These are phyloP conservation scores for Pachliopta kotzebuea DNA, from an alignment of 2,888 invertebrate species.

Conservation along the genomic window DNA sequence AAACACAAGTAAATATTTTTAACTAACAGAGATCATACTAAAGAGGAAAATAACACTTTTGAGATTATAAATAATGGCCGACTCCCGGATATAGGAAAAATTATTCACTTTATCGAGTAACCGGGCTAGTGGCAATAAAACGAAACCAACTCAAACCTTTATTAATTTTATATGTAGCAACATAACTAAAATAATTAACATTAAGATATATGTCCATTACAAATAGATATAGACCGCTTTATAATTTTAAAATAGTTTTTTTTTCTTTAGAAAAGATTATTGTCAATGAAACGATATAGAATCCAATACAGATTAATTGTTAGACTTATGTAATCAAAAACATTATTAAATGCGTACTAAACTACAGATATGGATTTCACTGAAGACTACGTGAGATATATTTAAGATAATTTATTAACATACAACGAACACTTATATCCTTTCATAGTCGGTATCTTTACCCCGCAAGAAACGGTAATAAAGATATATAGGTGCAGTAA, in stretches of 20 bases:
- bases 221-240: no score
- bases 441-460: background rate
- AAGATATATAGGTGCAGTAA: background rate
- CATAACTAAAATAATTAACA: no score
- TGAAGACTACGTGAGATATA: slow-evolving; percentile 33
- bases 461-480: background rate
- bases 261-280: slow-evolving; percentile 34
- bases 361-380: slow-evolving; percentile 26
- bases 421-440: background rate
- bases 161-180: no score
- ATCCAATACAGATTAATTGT: slow-evolving; percentile 23
- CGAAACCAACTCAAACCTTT: no score
- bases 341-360: slow-evolving; percentile 5
- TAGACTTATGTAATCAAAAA: background rate
- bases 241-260: no score
- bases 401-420: background rate
- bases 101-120: no score
- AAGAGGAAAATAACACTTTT: slow-evolving; percentile 7
- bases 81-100: background rate
- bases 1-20: slow-evolving; percentile 1
- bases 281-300: slow-evolving; percentile 45
- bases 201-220: no score
- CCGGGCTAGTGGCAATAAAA: no score
- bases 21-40: slow-evolving; percentile 20
- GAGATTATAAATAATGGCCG: background rate